Percentiles rank a stretch among this genome's conserved stretches.
phyloP scores from a whole-genome alignment of 2,113 vertebrate species.

The Andinoacara biseriatus region DNA sequence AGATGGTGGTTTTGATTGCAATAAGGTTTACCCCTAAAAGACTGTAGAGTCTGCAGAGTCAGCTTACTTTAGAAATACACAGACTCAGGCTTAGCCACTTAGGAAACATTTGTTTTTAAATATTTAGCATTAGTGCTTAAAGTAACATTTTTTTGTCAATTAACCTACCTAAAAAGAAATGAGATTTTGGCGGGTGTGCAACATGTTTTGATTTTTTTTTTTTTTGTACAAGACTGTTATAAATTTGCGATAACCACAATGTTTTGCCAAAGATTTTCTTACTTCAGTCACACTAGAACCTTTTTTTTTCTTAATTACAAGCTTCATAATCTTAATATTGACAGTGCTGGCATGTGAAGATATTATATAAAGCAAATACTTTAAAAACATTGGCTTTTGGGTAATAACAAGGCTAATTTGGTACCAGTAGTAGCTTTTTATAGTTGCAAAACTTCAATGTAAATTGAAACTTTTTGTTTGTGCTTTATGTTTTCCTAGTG shows the following conservation, averaged over 20 bases:
- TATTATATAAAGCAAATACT: background rate
- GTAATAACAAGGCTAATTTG: too few species aligned
- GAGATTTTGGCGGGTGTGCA: background rate
- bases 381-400: background rate
- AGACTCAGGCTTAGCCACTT: background rate
- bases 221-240: background rate
- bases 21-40: constrained; percentile 41
- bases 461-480: background rate
- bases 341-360: background rate
- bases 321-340: too few species aligned
- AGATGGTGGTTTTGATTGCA: constrained; percentile 23
- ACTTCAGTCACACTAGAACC: background rate
- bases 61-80: constrained; percentile 7
- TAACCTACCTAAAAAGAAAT: background rate
- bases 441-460: background rate
- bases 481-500: background rate
- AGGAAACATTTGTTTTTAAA: background rate
- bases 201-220: too few species aligned
- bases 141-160: background rate
- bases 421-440: too few species aligned
- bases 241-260: background rate
- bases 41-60: background rate
- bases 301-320: background rate
- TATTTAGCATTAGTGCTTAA: background rate
- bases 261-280: background rate